Evolutionary conservation across 2,888 invertebrate genomes (phyloP), one percentile per base, ranked within the genome.

Genomic region (Ophraella communa): DNA sequence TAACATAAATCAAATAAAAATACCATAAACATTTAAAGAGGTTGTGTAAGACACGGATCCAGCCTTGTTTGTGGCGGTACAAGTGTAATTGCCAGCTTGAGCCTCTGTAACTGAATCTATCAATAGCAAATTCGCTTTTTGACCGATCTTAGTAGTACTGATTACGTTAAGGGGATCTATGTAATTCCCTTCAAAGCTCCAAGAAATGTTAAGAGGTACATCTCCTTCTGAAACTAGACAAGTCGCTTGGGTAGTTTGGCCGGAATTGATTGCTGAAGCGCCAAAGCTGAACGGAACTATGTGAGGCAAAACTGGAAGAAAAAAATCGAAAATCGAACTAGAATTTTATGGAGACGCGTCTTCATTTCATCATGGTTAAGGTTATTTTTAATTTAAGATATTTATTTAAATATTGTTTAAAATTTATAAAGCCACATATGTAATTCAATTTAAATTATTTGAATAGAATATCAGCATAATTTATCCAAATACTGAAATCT

Each of bases 281-380:
- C 91, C 92, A 83, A 93, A 92, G 81, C 88, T 87, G 84, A 93
- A 93, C 77, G 92, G 92, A 82, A 87, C 89, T 83, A 93, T 91
- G 83, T 88, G 90, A 80, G 93, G 93, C 78, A 89, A 81, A 84
- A 93, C 93, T 93, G 89, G 83, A 89, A 88, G 84, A 72, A 76
- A 84, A 67, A 70, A 70, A 71, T 45, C 27, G 54, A 8, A 54
- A 54, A 54, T 21, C 54, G 39, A 23, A 23, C 42, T 39, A 51
- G 23, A 57, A 49, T 49, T 24, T 7, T 39, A 39, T 14, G 5
- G 39, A 14, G 39, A 14, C 14, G 17, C 39, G 1, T 4, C 7
- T 17, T 35, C n/a, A 14, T 1, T 35, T 35, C 4, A n/a, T 33
- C 5, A 4, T 23, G 0, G 24, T 7, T 17, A 24, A 8, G 23